Evolutionary conservation across 2,797 vertebrate species (phyloP).

Genomic region (Octomys mimax): DNA sequence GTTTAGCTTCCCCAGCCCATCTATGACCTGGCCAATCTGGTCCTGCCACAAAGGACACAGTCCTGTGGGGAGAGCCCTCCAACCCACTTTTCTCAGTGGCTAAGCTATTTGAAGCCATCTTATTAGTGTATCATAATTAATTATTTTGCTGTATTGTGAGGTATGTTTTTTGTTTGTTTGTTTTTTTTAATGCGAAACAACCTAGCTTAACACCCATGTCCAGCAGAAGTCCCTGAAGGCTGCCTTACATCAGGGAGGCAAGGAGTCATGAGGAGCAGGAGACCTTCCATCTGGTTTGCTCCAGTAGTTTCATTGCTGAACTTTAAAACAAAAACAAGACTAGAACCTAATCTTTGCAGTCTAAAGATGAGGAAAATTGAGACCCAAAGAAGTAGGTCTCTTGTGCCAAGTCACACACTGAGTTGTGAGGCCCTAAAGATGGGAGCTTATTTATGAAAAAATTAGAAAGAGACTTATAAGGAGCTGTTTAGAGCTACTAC

Average conservation of each 20-base stretch:
- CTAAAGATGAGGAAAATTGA: slow-evolving; percentile 12
- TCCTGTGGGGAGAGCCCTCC: rapidly evolving
- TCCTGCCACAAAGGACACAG: neutral
- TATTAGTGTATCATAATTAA: neutral
- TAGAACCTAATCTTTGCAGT: neutral
- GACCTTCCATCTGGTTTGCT: neutral
- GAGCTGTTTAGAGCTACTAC: neutral
- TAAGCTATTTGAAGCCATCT: neutral
- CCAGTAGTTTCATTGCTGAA: neutral
- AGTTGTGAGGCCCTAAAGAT: neutral
- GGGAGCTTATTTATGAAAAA: slow-evolving; percentile 24
- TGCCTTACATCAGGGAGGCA: neutral
- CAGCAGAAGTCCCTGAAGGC: neutral
- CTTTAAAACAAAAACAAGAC: neutral
- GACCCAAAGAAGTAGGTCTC: neutral
- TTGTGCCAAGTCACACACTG: neutral
- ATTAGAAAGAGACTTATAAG: neutral
- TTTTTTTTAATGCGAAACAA: slow-evolving; percentile 8
- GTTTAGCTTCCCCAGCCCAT: slow-evolving; percentile 75
- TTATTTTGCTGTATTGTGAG: neutral
- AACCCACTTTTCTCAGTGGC: neutral
- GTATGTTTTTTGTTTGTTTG: too few species aligned
- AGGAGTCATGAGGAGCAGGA: neutral
- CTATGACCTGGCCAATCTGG: slow-evolving; percentile 71
- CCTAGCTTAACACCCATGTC: neutral